A percentile compares a stretch with the other conserved stretches of the same genome.
Evolutionary conservation across 2,113 vertebrate genomes (phyloP).

Genomic region (Campylomormyrus numenius): DNA sequence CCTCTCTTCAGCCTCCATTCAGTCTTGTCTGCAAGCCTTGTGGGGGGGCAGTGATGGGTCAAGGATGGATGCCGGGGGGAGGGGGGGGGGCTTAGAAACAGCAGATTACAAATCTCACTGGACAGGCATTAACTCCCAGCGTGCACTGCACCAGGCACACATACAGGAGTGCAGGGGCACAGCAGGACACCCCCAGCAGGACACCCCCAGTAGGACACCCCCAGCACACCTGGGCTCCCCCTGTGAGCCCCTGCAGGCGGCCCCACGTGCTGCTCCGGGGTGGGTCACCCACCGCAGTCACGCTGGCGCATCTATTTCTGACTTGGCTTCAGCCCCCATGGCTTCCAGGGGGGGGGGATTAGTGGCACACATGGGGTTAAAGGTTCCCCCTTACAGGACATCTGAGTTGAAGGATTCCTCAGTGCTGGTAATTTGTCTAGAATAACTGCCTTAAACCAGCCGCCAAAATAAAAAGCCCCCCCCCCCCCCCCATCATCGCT

Average conservation of each 20-base stretch:
- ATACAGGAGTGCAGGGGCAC: background rate
- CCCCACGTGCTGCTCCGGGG: background rate
- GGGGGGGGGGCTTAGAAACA: background rate
- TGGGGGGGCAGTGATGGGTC: background rate
- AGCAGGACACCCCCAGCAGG: background rate
- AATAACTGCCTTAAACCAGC: conserved; percentile 30
- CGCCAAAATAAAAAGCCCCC: conserved; percentile 34
- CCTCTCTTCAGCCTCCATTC: conserved; percentile 22
- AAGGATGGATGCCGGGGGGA: background rate
- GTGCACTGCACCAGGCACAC: background rate
- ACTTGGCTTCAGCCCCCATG: background rate
- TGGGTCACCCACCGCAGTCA: background rate
- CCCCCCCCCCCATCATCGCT: conserved; percentile 40
- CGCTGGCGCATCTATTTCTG: background rate
- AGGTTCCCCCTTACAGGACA: conserved; percentile 42
- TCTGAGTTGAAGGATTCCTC: conserved; percentile 52
- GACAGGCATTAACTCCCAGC: conserved; percentile 26
- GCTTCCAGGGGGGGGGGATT: background rate
- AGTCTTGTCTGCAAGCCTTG: background rate
- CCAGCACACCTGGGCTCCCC: background rate
- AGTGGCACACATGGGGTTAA: conserved; percentile 16
- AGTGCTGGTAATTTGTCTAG: conserved; percentile 58
- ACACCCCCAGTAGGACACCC: background rate
- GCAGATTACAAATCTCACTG: conserved; percentile 25
- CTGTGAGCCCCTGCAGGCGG: background rate